Evolutionary conservation across 2,797 vertebrate genomes (phyloP), one percentile per base, ranked within the genome.

Genomic region (Xyrichtys novacula): DNA sequence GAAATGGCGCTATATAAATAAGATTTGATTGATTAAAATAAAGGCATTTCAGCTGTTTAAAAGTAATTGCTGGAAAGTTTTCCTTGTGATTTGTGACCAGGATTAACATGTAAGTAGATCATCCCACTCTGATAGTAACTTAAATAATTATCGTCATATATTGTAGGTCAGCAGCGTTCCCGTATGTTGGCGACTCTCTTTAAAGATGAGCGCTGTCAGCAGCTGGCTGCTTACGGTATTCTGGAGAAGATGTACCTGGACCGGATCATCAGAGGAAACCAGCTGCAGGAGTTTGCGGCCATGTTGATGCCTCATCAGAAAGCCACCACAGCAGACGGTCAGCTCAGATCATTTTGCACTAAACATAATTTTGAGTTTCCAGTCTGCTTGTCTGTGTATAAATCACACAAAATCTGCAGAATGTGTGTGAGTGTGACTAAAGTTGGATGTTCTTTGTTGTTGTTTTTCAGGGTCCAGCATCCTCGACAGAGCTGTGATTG

Each of bases 221-320:
- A 99, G 87, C 96, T 99, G 68, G 94, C 97, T 15, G 96, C 98
- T 22, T 98, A 99, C 29, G 97, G 97, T 7, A 99, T 99, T 68
- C 85, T 99, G 68, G 98, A 99, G 92, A 99, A 99, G 75, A 99
- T 99, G 98, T 99, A 99, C 80, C 92, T 99, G 0, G 98, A 99
- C 80, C 95, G 98, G 39, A 99, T 99, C 83, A 99, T 99, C 87
- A 92, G 98, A 85, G 97, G 97, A 69, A 98, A 97, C 89, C 98
- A 99, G 74, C 91, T 99, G 65, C 98, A 99, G 55, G 98, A 99
- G 80, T 99, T 99, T 76, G 97, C 97, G 36, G 97, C 98, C 36
- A 98, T 98, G 97, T 90, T 99, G 26, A 98, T 98, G 97, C 98
- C 98, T 29, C 98, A 99, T 76, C 98, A 99, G 86, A 99, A 99